Conservation (phyloP, 2,113 vertebrate genomes). For the Rhabdomys dilectus region DNA sequence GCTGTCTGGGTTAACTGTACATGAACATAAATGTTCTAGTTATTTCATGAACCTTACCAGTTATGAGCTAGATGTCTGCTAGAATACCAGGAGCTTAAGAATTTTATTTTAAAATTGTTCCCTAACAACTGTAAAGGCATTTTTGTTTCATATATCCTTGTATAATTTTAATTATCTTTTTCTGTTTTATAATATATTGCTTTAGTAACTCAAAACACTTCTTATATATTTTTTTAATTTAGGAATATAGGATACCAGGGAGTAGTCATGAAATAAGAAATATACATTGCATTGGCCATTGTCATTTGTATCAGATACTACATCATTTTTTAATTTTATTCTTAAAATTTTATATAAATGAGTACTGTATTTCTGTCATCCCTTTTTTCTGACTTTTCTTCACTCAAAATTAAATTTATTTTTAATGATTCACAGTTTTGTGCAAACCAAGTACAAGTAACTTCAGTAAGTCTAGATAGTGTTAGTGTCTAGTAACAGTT, state of each 20-base stretch:
- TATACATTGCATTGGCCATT: not conserved
- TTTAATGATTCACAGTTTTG: not conserved
- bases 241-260: slow-evolving; percentile 7
- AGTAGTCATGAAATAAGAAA: not conserved
- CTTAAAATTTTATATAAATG: not conserved
- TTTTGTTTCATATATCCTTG: not conserved
- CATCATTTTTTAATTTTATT: not conserved
- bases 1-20: not conserved
- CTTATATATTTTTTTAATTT: not conserved
- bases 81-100: slow-evolving; percentile 26
- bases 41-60: slow-evolving; percentile 1
- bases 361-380: not conserved
- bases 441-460: not conserved
- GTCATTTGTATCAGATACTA: slow-evolving; percentile 10
- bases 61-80: slow-evolving; percentile 48
- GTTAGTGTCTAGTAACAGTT: not conserved
- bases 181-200: not conserved
- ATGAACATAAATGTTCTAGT: slow-evolving; percentile 28
- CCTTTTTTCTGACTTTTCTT: not conserved
- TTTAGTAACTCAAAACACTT: slow-evolving; percentile 41
- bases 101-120: not conserved
- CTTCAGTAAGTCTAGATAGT: not conserved
- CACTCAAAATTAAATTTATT: not conserved
- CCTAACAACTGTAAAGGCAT: not conserved
- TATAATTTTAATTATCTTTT: slow-evolving; percentile 19